A percentile compares a stretch with the other conserved stretches of the same genome.
These are phyloP conservation scores for Xestia sexstrigata DNA, from an alignment of 2,888 invertebrate genomes.

Conservation along the genomic window DNA sequence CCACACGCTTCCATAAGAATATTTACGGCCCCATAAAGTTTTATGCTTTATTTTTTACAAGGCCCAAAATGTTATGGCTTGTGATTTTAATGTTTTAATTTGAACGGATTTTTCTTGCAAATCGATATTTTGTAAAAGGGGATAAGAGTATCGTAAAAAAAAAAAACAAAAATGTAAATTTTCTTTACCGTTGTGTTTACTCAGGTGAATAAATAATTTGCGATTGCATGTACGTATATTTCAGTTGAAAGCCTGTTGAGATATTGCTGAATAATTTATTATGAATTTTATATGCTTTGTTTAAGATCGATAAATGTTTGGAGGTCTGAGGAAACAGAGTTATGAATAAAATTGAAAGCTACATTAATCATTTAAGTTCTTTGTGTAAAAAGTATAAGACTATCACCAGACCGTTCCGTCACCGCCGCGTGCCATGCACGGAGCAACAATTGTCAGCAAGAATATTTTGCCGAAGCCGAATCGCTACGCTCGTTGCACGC, in stretches of 20 bases:
- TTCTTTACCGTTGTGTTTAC: neutral
- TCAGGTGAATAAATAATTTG: neutral
- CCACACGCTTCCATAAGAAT: slow-evolving; percentile 39
- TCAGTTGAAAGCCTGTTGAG: neutral
- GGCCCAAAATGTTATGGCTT: slow-evolving; percentile 29
- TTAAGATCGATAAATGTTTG: too few relatives aligned
- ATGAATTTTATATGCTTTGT: neutral
- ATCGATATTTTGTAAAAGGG: neutral
- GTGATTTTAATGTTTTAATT: slow-evolving; percentile 39
- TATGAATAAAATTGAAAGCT: too few relatives aligned
- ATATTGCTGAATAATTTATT: neutral
- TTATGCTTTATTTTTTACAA: slow-evolving; percentile 37
- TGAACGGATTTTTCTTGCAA: slow-evolving; percentile 7
- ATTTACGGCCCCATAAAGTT: slow-evolving; percentile 39
- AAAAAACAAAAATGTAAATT: too few relatives aligned
- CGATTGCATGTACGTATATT: neutral
- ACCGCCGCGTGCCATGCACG: too few relatives aligned
- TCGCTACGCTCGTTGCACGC: too few relatives aligned
- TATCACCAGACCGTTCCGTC: too few relatives aligned
- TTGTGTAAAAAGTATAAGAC: too few relatives aligned
- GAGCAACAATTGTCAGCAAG: too few relatives aligned
- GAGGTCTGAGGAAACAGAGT: too few relatives aligned
- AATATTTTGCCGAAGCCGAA: too few relatives aligned
- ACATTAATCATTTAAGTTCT: too few relatives aligned
- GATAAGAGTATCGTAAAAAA: neutral